phyloP scores from a whole-genome alignment of 2,113 vertebrate species.

The Colius striatus region DNA sequence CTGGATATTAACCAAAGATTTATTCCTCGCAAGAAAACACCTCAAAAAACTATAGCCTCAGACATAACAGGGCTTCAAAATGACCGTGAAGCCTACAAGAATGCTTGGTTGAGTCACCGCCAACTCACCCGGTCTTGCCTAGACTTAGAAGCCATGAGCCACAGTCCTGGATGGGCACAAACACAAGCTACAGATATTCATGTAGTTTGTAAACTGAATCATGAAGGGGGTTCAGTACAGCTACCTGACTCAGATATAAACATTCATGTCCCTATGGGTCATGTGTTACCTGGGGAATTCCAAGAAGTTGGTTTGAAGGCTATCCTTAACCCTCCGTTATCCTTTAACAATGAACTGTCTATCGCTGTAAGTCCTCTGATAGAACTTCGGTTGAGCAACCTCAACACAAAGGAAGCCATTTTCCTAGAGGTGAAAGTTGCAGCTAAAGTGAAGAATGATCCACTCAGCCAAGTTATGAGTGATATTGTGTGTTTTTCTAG shows the following conservation, averaged over 20 bases:
- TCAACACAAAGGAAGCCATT: conserved; percentile 83
- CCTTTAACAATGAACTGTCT: conserved; percentile 87
- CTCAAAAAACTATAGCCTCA: conserved; percentile 74
- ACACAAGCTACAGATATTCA: conserved; percentile 89
- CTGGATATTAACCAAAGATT: conserved; percentile 76
- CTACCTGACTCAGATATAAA: conserved; percentile 87
- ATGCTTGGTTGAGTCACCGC: conserved; percentile 94
- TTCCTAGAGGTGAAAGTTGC: conserved; percentile 89
- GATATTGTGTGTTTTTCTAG: conserved; percentile 85
- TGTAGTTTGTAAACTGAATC: conserved; percentile 83
- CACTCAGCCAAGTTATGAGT: conserved; percentile 91
- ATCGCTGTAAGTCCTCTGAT: conserved; percentile 90
- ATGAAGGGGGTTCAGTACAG: conserved; percentile 87
- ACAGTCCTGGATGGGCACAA: conserved; percentile 94
- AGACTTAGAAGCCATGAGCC: conserved; percentile 88
- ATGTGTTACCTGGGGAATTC: conserved; percentile 85
- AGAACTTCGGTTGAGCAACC: conserved; percentile 88
- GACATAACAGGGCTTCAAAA: conserved; percentile 87
- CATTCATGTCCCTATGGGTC: conserved; percentile 87
- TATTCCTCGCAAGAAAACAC: conserved; percentile 39
- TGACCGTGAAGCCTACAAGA: conserved; percentile 93
- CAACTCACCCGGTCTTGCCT: conserved; percentile 92
- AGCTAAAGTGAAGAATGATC: conserved; percentile 87
- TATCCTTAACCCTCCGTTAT: conserved; percentile 86
- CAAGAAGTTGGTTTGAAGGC: conserved; percentile 90